Evolutionary conservation across 2,113 vertebrate species (phyloP), one percentile per base, ranked within the genome.

Genomic region (Piaya cayana): DNA sequence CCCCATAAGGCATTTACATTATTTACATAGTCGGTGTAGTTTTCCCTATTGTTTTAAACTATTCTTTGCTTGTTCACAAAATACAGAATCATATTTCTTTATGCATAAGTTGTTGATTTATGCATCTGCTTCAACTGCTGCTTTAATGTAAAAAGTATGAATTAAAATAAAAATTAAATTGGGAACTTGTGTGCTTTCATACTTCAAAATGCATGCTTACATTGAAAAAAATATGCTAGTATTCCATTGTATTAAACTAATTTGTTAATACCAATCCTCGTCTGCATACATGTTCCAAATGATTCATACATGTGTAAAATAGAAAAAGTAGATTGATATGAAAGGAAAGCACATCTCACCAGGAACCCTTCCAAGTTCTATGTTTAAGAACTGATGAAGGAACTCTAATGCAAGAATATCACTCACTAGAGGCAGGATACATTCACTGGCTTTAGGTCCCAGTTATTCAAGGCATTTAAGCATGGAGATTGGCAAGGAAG

Each of bases 71-170:
- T 92, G 21, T 94, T 96, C 74, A 68, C 72, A 93, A 71, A 96
- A 81, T 52, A 94, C 12, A 82, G 91, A 95, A 91, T 83, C 58
- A 36, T 74, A 93, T 92, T 90, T 96, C 32, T 93, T 95, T 71
- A 92, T 77, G 39, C 62, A 56, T 94, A 92, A 95, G 7, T 62
- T 23, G 53, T 69, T 95, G 87, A 97, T 63, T 96, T 95, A 95
- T 88, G 32, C 23, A 72, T 86, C 76, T 55, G 13, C 80, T 90
- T 36, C 45, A 88, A 93, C 62, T 14, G 79, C 72, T 96, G 34
- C 50, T 94, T 97, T 93, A 84, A 82, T 89, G 72, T 53, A 80
- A 92, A 94, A 92, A 82, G 53, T 43, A 34, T 90, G 72, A 96
- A 91, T 70, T 81, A 26, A 97, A 82, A 93, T 43, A 93, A 94